phyloP scores from a whole-genome alignment of 2,113 vertebrate genomes.

The Chrysemys picta region DNA sequence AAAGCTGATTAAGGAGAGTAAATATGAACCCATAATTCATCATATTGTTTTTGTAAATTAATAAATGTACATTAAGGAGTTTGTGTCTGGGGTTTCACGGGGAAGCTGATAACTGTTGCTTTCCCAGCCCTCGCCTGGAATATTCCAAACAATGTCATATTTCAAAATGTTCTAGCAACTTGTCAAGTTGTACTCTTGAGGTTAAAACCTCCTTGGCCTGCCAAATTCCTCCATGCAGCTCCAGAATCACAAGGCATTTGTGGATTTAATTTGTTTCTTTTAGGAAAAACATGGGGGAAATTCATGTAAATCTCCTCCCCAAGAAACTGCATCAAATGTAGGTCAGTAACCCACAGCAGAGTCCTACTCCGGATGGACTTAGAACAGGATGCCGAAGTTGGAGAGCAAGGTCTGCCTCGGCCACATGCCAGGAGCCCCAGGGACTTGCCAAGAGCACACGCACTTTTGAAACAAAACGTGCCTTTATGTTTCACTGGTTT shows the following conservation, averaged over 20 bases:
- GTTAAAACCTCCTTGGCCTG: conserved; percentile 27
- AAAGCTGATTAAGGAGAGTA: neutral
- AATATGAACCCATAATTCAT: neutral
- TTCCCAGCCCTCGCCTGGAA: conserved; percentile 20
- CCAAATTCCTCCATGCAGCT: conserved; percentile 47
- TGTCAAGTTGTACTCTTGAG: conserved; percentile 30
- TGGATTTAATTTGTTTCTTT: conserved; percentile 28
- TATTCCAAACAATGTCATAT: conserved; percentile 36
- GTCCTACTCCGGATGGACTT: neutral
- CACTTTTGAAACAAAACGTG: accelerated
- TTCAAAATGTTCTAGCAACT: conserved; percentile 47
- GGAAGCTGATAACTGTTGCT: conserved; percentile 2
- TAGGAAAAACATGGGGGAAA: neutral
- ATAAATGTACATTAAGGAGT: neutral
- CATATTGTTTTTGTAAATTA: neutral
- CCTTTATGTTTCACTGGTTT: neutral
- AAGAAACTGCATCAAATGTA: accelerated
- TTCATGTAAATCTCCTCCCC: accelerated
- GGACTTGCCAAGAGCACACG: neutral
- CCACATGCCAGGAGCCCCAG: accelerated
- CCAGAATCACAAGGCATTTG: conserved; percentile 45
- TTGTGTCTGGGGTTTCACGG: neutral
- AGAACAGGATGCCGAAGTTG: neutral
- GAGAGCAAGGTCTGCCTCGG: neutral
- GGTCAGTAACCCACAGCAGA: neutral